Evolutionary conservation across 2,888 invertebrate species (phyloP), one percentile per base, ranked within the genome.

Genomic region (Ceriagrion tenellum): DNA sequence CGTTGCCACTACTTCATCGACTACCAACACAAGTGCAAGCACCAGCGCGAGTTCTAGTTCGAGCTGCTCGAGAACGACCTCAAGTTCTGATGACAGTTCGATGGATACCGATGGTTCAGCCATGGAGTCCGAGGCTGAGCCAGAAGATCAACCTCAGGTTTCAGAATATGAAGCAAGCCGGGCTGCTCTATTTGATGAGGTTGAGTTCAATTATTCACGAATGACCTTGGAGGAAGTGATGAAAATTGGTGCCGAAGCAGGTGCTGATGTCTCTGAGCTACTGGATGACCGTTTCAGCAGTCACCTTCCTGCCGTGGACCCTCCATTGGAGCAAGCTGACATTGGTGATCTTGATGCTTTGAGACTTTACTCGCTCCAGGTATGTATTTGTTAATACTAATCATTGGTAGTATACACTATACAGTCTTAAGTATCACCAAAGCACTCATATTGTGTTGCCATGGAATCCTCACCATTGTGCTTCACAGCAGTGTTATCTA

Each of bases 321-420:
- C 93, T 47, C 93, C 93, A 6, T n/a, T 93, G 55, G 93, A 63
- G 18, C 93, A 93, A n/a, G 93, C 93, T 8, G 69, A 93, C 47
- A 69, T 93, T 69, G 69, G 93, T 69, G 93, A 93, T 35, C 69
- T 93, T 13, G 93, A 93, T 93, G 93, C 93, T 0, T 47, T 93
- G 23, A 93, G 93, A n/a, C 93, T 93, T 23, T 93, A 93, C 47
- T 93, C 93, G 18, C 69, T 93, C n/a, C 93, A 93, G 93, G 93
- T 93, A 47, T 26, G 93, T 93, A n/a, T n/a, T n/a, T n/a, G 47
- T 47, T 47, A 47, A 47, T 47, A 47, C 47, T 47, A 47, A 47
- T 47, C 47, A 47, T 47, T 47, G 47, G 8, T 47, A 47, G 47
- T 47, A 47, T 4, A 4, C 47, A 4, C 4, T 8, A 47, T 47